Evolutionary conservation across 2,797 vertebrate species (phyloP).

Genomic region (Cossypha niveicapilla): DNA sequence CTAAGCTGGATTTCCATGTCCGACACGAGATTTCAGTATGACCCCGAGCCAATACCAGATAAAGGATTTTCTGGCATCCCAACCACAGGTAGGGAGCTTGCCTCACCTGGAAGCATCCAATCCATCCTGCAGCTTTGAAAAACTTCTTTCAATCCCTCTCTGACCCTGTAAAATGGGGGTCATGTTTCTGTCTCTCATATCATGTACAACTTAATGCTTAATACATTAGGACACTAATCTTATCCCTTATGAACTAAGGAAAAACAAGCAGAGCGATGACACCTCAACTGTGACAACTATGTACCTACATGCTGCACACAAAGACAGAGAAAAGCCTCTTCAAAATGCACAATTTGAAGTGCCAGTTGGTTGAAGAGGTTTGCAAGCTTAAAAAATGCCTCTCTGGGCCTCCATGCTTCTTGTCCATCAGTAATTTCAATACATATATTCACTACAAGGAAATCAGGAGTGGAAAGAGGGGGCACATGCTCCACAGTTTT

Average conservation of each 20-base stretch:
- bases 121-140: neutral
- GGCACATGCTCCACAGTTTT: neutral
- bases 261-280: neutral
- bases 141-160: neutral
- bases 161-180: neutral
- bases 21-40: neutral
- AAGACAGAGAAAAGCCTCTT: neutral
- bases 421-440: neutral
- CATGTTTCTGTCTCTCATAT: neutral
- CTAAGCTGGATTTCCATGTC: neutral
- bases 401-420: neutral
- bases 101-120: neutral
- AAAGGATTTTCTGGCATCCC: neutral
- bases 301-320: neutral
- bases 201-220: fast-evolving
- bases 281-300: neutral
- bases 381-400: neutral
- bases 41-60: neutral
- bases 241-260: neutral
- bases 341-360: neutral
- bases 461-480: neutral
- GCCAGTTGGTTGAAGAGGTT: neutral
- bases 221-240: neutral
- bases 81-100: neutral
- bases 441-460: neutral